phyloP scores from a whole-genome alignment of 2,113 vertebrate species.

The Ictidomys tridecemlineatus region DNA sequence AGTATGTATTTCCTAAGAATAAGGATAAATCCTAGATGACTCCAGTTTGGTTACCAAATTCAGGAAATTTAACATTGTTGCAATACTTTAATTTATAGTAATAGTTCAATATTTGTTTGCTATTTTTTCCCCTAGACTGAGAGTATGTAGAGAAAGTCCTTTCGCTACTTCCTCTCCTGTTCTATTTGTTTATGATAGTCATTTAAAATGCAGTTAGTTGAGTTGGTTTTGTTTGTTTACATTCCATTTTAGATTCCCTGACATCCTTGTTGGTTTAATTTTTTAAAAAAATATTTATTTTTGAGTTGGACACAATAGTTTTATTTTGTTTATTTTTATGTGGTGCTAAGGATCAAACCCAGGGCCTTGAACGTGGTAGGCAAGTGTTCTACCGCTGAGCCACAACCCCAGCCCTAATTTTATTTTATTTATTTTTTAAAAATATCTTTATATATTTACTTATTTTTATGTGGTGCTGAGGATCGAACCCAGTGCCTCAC shows the following conservation, averaged over 20 bases:
- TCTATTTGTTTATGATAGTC: background rate
- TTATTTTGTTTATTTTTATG: too few species aligned
- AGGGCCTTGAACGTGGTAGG: too few species aligned
- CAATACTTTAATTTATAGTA: background rate
- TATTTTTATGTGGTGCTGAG: too few species aligned
- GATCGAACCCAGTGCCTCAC: too few species aligned
- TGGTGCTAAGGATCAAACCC: too few species aligned
- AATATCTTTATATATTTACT: too few species aligned
- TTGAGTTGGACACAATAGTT: too few species aligned
- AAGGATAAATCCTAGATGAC: background rate
- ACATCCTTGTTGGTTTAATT: constrained; percentile 34
- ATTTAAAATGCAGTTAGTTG: background rate
- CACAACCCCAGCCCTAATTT: too few species aligned
- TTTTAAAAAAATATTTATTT: background rate
- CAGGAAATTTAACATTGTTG: background rate
- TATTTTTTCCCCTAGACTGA: background rate
- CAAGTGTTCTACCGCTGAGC: too few species aligned
- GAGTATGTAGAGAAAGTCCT: background rate
- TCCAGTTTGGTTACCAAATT: constrained; percentile 18
- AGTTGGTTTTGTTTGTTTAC: constrained; percentile 37
- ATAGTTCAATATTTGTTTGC: background rate
- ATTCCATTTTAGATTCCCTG: background rate
- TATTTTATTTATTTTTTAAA: too few species aligned
- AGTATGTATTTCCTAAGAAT: background rate
- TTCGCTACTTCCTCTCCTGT: background rate